A percentile compares a stretch with the other conserved stretches of the same genome.
These are phyloP conservation scores for Gymnoscelis rufifasciata DNA, from an alignment of 2,888 invertebrate species.

Conservation along the genomic window DNA sequence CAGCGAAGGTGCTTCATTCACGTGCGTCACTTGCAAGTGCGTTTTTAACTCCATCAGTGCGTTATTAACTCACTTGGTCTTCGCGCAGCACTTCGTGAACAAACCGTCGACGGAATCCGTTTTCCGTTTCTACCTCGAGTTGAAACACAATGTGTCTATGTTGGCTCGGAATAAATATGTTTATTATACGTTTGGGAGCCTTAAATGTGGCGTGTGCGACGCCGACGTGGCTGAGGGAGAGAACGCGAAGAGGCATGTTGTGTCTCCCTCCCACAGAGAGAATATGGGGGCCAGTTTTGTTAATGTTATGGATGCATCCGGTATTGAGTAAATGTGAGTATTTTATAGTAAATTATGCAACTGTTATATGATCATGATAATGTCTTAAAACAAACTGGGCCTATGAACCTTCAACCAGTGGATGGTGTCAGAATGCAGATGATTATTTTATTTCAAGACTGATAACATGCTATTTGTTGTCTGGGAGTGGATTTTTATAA, in stretches of 20 bases:
- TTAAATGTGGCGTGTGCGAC: conserved; percentile 68
- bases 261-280: conserved; percentile 61
- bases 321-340: conserved; percentile 58
- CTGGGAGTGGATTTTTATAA: no score
- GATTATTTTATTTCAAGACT: no score
- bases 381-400: no score
- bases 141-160: conserved; percentile 70
- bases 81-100: conserved; percentile 56
- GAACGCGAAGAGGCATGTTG: conserved; percentile 67
- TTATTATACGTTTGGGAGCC: conserved; percentile 61
- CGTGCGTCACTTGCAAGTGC: conserved; percentile 51
- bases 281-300: conserved; percentile 73
- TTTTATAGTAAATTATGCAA: background rate
- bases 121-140: conserved; percentile 67
- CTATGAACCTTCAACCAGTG: no score
- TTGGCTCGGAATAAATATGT: conserved; percentile 63
- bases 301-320: conserved; percentile 54
- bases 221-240: conserved; percentile 56
- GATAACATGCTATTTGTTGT: no score
- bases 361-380: no score
- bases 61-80: conserved; percentile 58
- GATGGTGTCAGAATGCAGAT: no score
- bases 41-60: conserved; percentile 64
- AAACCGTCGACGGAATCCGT: conserved; percentile 59
- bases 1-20: conserved; percentile 58